Conservation (phyloP, 2,797 vertebrate species). For the Gobio occitaniae region DNA sequence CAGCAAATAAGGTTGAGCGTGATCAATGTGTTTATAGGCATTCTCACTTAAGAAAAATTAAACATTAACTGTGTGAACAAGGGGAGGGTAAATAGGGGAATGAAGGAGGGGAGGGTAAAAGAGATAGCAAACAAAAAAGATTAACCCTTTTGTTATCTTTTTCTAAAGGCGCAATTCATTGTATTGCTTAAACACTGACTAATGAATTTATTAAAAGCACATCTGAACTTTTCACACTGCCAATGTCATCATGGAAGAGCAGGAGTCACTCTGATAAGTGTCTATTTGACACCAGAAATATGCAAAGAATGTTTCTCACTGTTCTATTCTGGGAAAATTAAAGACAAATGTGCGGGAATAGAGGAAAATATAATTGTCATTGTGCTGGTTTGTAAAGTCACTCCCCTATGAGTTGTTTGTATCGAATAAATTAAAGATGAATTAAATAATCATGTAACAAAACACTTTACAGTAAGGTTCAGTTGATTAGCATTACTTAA, state of each 20-base stretch:
- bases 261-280: conserved; percentile 29
- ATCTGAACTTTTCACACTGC: background rate
- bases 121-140: conserved; percentile 2
- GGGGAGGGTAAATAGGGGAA: conserved; percentile 32
- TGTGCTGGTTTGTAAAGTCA: background rate
- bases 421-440: background rate
- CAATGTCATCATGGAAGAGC: background rate
- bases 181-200: background rate
- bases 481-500: background rate
- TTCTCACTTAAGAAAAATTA: conserved; percentile 65
- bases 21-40: conserved; percentile 60
- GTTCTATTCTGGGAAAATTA: background rate
- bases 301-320: conserved; percentile 1
- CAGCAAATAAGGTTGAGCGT: background rate
- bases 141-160: conserved; percentile 28
- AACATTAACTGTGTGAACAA: conserved; percentile 75
- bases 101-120: conserved; percentile 15
- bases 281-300: background rate
- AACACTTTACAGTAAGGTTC: background rate
- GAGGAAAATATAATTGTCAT: background rate
- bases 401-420: background rate
- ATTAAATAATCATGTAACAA: background rate
- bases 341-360: background rate
- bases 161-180: background rate
- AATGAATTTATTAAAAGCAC: conserved; percentile 21